A percentile compares a stretch with the other conserved stretches of the same genome.
Conservation (phyloP, 2,888 invertebrate genomes). For the Antitype chi region DNA sequence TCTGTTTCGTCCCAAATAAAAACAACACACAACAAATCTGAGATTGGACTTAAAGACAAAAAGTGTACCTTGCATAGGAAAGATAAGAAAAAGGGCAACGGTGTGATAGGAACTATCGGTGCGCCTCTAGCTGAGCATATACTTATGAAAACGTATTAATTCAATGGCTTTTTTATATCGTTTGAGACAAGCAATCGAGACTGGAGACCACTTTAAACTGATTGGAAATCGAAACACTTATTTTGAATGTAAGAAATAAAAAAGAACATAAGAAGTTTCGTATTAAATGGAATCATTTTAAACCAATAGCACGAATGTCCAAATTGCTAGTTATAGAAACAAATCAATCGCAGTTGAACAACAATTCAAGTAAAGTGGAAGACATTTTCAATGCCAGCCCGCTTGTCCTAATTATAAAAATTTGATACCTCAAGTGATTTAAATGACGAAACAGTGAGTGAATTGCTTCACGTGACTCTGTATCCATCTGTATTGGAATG, state of each 20-base stretch:
- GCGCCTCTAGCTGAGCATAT: slow-evolving; percentile 83
- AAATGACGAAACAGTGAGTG: slow-evolving; percentile 35
- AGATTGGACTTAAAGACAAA: slow-evolving; percentile 84
- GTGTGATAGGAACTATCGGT: slow-evolving; percentile 79
- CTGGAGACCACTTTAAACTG: slow-evolving; percentile 33
- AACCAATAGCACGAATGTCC: background rate
- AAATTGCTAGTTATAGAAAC: slow-evolving; percentile 27
- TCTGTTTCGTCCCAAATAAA: slow-evolving; percentile 85
- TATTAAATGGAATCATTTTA: slow-evolving; percentile 20
- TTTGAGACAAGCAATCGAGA: slow-evolving; percentile 44
- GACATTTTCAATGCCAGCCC: slow-evolving; percentile 15
- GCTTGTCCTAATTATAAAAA: slow-evolving; percentile 34
- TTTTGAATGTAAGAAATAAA: slow-evolving; percentile 25
- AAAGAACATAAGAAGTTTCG: slow-evolving; percentile 27
- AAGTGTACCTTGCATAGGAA: slow-evolving; percentile 83
- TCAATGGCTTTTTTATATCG: slow-evolving; percentile 52
- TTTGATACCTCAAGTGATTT: slow-evolving; percentile 54
- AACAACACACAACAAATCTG: slow-evolving; percentile 87
- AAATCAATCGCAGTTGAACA: slow-evolving; percentile 17
- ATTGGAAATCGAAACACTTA: slow-evolving; percentile 29
- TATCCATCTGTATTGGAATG: slow-evolving; percentile 58
- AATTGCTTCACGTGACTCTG: slow-evolving; percentile 32
- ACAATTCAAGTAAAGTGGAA: background rate
- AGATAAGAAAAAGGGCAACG: slow-evolving; percentile 79
- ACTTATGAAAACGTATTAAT: slow-evolving; percentile 85